These are phyloP conservation scores for Erythrocercus mccallii DNA, from an alignment of 2,113 vertebrate species.

Conservation along the genomic window DNA sequence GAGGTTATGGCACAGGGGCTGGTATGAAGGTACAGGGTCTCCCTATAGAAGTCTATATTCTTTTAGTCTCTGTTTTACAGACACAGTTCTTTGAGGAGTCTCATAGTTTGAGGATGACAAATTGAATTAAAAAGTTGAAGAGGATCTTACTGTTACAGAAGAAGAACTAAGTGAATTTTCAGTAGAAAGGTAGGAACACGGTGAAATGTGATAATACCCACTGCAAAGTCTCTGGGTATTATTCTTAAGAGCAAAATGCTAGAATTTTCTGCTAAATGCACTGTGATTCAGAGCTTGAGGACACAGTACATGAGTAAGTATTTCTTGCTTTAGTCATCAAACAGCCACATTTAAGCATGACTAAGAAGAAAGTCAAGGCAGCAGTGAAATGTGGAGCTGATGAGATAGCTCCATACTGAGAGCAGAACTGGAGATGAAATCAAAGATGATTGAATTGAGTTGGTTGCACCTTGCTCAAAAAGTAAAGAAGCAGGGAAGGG, in stretches of 20 bases:
- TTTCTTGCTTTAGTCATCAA: not conserved
- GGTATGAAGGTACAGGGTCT: not conserved
- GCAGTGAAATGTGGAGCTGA: not conserved
- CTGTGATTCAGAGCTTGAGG: not conserved
- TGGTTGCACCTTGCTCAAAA: not conserved
- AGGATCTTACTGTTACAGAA: not conserved
- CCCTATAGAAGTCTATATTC: fast-evolving
- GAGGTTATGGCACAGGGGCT: not conserved
- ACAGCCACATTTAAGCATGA: not conserved
- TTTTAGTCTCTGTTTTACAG: not conserved
- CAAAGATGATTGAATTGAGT: not conserved
- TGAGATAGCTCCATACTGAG: not conserved
- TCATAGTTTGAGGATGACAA: not conserved
- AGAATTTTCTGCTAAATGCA: not conserved
- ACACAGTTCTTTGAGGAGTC: not conserved
- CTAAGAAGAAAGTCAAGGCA: conserved; percentile 11
- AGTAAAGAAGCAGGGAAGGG: not conserved
- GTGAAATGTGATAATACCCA: not conserved
- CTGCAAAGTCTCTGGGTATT: not conserved
- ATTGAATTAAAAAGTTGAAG: not conserved
- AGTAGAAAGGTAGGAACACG: not conserved
- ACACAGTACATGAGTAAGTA: not conserved
- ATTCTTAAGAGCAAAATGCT: not conserved
- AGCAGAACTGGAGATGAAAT: not conserved
- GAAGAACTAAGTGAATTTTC: not conserved